Evolutionary conservation across 2,113 vertebrate genomes (phyloP).

Genomic region (Pyxicephalus adspersus): DNA sequence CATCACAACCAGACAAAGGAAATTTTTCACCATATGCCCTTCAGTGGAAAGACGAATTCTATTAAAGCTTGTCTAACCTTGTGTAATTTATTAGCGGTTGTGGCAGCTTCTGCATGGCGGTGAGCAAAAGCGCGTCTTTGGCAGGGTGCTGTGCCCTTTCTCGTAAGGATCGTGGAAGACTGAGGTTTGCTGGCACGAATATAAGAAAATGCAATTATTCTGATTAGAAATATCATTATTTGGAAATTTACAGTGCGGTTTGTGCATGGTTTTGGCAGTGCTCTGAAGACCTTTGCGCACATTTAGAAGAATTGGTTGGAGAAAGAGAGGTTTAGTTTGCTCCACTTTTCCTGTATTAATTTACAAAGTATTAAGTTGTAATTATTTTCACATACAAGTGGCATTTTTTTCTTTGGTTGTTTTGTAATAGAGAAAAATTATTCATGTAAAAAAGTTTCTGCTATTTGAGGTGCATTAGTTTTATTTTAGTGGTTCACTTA

Average conservation of each 20-base stretch:
- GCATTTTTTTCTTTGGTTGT: no score
- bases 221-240: conserved; percentile 76
- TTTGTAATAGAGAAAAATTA: no score
- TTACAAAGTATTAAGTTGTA: no score
- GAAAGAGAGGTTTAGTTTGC: background rate
- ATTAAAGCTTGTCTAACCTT: conserved; percentile 73
- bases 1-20: conserved; percentile 72
- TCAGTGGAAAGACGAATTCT: conserved; percentile 70
- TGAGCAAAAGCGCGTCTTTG: conserved; percentile 62
- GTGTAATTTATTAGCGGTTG: conserved; percentile 69
- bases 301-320: background rate
- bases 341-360: background rate
- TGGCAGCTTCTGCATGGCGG: conserved; percentile 65
- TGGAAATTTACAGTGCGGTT: conserved; percentile 74
- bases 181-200: conserved; percentile 72
- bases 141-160: conserved; percentile 63
- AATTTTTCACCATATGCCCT: conserved; percentile 71
- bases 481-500: no score
- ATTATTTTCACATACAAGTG: no score
- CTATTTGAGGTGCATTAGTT: no score
- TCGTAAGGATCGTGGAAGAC: conserved; percentile 67
- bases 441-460: no score
- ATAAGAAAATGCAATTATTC: conserved; percentile 77
- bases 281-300: conserved; percentile 54
- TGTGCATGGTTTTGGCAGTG: conserved; percentile 62